Evolutionary conservation across 2,113 vertebrate genomes (phyloP).

Genomic region (Dipodomys spectabilis): DNA sequence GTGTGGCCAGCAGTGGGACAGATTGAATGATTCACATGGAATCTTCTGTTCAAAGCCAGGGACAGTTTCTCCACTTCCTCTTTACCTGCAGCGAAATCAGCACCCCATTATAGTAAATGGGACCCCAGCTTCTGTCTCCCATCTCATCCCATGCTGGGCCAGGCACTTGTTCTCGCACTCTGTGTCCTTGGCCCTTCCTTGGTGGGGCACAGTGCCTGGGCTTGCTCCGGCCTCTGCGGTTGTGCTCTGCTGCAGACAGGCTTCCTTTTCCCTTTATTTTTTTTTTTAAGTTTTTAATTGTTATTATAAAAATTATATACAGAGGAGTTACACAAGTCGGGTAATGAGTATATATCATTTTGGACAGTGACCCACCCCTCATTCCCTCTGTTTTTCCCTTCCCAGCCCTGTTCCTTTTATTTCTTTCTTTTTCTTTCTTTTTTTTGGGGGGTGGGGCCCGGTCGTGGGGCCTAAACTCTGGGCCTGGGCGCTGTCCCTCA

Average conservation of each 20-base stretch:
- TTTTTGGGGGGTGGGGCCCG: too few species aligned
- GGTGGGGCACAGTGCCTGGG: accelerated
- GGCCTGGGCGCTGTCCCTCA: too few species aligned
- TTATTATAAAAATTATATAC: too few species aligned
- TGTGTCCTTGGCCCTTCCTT: not conserved
- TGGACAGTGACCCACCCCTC: too few species aligned
- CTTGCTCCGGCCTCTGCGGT: accelerated
- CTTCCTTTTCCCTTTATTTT: not conserved
- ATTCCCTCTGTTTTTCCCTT: too few species aligned
- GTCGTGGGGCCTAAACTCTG: too few species aligned
- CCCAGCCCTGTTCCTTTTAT: too few species aligned
- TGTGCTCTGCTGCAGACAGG: not conserved
- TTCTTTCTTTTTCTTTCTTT: too few species aligned
- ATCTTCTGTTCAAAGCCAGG: accelerated
- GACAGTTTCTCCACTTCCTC: not conserved
- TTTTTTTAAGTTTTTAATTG: not conserved
- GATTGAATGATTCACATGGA: not conserved
- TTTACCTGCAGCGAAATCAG: accelerated
- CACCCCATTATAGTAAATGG: not conserved
- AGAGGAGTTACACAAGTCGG: too few species aligned
- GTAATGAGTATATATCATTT: too few species aligned
- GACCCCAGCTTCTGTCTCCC: accelerated
- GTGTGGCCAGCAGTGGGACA: not conserved
- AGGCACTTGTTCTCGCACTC: not conserved
- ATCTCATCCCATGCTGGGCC: accelerated